These are phyloP conservation scores for Neodiprion pinetum DNA, from an alignment of 1,140 invertebrate genomes.

Conservation along the genomic window DNA sequence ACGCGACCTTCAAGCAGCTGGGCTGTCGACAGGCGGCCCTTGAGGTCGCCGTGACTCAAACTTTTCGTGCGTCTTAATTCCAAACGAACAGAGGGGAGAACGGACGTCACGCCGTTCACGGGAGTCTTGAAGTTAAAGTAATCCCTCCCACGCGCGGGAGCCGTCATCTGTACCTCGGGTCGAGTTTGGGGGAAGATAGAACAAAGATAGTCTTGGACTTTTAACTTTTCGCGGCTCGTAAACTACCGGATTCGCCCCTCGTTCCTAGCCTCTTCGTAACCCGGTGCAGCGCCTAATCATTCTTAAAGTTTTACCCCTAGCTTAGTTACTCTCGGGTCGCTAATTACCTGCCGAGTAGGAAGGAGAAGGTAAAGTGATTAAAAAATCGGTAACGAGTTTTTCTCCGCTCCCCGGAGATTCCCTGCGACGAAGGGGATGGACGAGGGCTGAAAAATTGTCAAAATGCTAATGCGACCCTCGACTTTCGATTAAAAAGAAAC, in stretches of 20 bases:
- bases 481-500: too few relatives aligned
- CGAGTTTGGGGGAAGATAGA: background rate
- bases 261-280: slow-evolving; percentile 22
- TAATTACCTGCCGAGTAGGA: slow-evolving; percentile 14
- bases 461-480: too few relatives aligned
- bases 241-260: slow-evolving; percentile 17
- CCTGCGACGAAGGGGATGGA: background rate
- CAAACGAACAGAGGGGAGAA: background rate
- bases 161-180: background rate
- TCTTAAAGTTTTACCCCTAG: slow-evolving; percentile 42
- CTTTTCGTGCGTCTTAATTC: background rate
- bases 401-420: background rate
- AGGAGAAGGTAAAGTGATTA: slow-evolving; percentile 34
- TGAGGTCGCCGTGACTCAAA: too few relatives aligned
- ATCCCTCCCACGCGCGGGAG: background rate
- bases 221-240: slow-evolving; percentile 33
- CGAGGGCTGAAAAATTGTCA: background rate
- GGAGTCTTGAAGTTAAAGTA: background rate
- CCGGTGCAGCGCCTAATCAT: slow-evolving; percentile 36
- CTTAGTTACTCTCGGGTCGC: slow-evolving; percentile 40
- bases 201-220: background rate
- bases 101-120: background rate
- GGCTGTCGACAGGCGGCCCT: too few relatives aligned
- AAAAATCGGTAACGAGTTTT: slow-evolving; percentile 31
- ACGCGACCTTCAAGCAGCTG: too few relatives aligned